Evolutionary conservation across 2,113 vertebrate genomes (phyloP), one percentile per base, ranked within the genome.

Genomic region (Campylomormyrus tamandua): DNA sequence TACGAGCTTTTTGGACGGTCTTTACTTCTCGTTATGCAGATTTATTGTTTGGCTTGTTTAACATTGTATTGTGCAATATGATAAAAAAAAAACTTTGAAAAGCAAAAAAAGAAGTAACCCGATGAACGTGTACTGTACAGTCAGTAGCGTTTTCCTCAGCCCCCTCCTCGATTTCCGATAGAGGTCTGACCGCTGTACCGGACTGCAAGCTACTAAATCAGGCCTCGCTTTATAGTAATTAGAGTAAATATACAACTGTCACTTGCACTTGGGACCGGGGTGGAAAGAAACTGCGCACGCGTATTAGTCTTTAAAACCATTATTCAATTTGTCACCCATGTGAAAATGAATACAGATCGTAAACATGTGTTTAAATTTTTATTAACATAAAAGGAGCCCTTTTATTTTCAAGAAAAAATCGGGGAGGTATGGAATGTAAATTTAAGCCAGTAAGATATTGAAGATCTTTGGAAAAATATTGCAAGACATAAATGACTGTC

Each of bases 191-290:
- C 39, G 56, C 45, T 89, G 91, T 91, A 90, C 50, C 86, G 90
- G 84, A 62, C 91, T 45, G 56, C 87, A 90, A 58, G 56, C 89
- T 87, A 90, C 91, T 92, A 91, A 92, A 93, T 91, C 90, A 91
- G 89, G 58, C 86, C 50, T 91, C 88, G 89, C 89, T 90, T 92
- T 90, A 87, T 56, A 83, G 86, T 92, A 92, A 92, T 92, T 92
- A 92, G 91, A 83, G 90, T 90, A 93, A 93, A 94, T 93, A 93
- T 91, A 94, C 93, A 93, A 88, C 90, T 92, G 91, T 91, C 92
- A 93, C 90, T 90, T 90, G 85, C 88, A 90, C 86, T 92, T 91
- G 66, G 70, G 80, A 90, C 83, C 39, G 31, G 85, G 85, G 13
- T 70, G 90, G 85, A 92, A 93, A 88, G 89, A 91, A 90, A 93